Conservation (phyloP, 37 sponge, comb jelly and placozoan species). For the Dysidea cf. avara region DNA sequence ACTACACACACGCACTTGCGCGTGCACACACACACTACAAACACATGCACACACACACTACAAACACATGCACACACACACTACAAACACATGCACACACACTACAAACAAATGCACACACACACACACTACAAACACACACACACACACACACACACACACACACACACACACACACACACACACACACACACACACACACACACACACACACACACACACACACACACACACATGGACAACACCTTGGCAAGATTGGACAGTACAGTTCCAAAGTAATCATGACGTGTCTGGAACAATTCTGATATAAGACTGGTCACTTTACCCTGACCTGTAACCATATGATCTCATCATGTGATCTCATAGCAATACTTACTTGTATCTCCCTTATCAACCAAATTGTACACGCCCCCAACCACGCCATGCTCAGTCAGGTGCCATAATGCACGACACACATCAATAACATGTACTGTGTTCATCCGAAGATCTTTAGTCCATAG, state of each 20-base stretch:
- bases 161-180: too few relatives aligned
- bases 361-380: constrained; percentile 56
- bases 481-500: constrained; percentile 91
- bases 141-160: too few relatives aligned
- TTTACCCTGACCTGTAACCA: constrained; percentile 65
- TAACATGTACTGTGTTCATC: constrained; percentile 96
- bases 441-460: constrained; percentile 81
- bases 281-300: constrained; percentile 80
- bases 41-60: too few relatives aligned
- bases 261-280: constrained; percentile 84
- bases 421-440: constrained; percentile 72
- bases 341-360: background rate
- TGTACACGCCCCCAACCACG: constrained; percentile 72
- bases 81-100: too few relatives aligned
- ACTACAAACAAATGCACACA: too few relatives aligned
- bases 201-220: too few relatives aligned
- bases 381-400: constrained; percentile 88
- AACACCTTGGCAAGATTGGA: constrained; percentile 85
- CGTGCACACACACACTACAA: too few relatives aligned
- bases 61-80: too few relatives aligned
- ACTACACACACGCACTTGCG: too few relatives aligned
- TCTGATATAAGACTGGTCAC: constrained; percentile 60
- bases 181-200: too few relatives aligned
- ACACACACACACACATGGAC: too few relatives aligned
- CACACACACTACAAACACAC: too few relatives aligned